Conservation (phyloP, 2,888 invertebrate species). For the Macaria notata region DNA sequence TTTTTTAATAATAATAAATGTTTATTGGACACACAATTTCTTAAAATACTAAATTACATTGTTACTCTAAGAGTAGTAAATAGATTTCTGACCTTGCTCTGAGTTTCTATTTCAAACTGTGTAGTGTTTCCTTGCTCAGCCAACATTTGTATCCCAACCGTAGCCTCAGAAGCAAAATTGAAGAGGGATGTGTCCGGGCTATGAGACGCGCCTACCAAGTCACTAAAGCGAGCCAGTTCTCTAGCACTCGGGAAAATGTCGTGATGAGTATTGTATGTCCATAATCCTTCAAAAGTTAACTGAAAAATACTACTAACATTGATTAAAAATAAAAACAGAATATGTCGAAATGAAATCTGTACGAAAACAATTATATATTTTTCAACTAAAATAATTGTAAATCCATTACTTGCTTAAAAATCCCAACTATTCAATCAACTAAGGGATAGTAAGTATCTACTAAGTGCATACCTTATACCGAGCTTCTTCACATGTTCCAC, state of each 20-base stretch:
- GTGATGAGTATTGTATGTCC: slow-evolving; percentile 69
- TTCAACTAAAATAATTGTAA: too few relatives aligned
- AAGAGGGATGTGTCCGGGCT: slow-evolving; percentile 58
- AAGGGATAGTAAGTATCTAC: slow-evolving; percentile 12
- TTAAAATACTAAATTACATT: too few relatives aligned
- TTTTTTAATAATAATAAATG: too few relatives aligned
- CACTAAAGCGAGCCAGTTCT: slow-evolving; percentile 61
- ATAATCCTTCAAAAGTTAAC: slow-evolving; percentile 68
- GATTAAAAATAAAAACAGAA: too few relatives aligned
- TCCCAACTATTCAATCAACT: too few relatives aligned
- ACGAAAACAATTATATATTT: too few relatives aligned
- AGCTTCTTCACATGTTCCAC: slow-evolving; percentile 67
- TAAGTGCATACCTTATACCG: slow-evolving; percentile 57
- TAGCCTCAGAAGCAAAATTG: slow-evolving; percentile 59
- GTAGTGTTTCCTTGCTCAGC: slow-evolving; percentile 76
- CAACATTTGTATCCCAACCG: slow-evolving; percentile 59
- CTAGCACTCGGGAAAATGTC: slow-evolving; percentile 52
- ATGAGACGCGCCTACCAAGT: slow-evolving; percentile 72
- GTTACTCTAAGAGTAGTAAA: too few relatives aligned
- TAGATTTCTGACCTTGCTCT: slow-evolving; percentile 45
- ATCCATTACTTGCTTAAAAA: too few relatives aligned
- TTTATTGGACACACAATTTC: too few relatives aligned
- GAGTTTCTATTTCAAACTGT: slow-evolving; percentile 65
- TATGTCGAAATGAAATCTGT: too few relatives aligned
- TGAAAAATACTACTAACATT: slow-evolving; percentile 28